A percentile compares a stretch with the other conserved stretches of the same genome.
phyloP scores from a whole-genome alignment of 2,888 invertebrate genomes.

The Dexiosoma caninum region DNA sequence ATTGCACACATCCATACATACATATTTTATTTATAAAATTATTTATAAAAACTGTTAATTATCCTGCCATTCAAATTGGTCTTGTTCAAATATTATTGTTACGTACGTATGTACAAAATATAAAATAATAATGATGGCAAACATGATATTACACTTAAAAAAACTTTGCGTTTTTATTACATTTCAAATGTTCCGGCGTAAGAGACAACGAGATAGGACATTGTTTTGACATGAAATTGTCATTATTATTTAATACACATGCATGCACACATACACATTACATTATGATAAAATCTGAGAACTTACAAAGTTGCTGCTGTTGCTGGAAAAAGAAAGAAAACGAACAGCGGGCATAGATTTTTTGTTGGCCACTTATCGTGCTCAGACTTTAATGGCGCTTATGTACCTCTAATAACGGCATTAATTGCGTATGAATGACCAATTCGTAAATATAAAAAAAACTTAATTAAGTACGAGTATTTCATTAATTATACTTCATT shows the following conservation, averaged over 20 bases:
- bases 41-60: slow-evolving; percentile 58
- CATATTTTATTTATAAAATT: neutral
- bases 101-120: no score
- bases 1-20: no score
- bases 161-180: slow-evolving; percentile 10
- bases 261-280: slow-evolving; percentile 15
- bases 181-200: neutral
- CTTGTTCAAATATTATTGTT: slow-evolving; percentile 38
- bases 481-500: no score
- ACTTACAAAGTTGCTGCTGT: neutral
- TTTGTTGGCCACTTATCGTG: neutral
- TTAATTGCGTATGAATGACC: no score
- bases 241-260: slow-evolving; percentile 25
- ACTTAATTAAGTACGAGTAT: no score
- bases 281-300: slow-evolving; percentile 39
- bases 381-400: no score
- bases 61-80: slow-evolving; percentile 34
- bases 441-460: no score
- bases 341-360: neutral
- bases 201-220: neutral
- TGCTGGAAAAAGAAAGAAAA: neutral
- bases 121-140: neutral
- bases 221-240: slow-evolving; percentile 36
- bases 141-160: slow-evolving; percentile 52
- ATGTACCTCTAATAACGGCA: no score